Percentiles rank a stretch among this genome's conserved stretches.
phyloP scores from a whole-genome alignment of 1,140 invertebrate genomes.

The Drosophila simulans region DNA sequence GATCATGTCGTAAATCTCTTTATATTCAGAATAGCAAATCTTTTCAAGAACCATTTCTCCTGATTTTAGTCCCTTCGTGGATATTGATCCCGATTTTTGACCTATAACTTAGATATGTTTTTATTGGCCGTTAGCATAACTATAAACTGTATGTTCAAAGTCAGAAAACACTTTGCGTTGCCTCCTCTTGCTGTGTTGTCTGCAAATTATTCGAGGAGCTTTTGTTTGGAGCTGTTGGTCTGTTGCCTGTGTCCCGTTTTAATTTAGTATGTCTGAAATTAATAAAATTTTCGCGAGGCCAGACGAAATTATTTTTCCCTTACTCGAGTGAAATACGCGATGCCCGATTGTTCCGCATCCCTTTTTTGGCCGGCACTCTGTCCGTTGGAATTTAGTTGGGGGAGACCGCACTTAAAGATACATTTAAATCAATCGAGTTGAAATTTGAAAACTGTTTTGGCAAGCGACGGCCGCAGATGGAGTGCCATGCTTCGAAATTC shows the following conservation, averaged over 20 bases:
- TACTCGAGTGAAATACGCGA: constrained; percentile 17
- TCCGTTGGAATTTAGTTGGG: not conserved
- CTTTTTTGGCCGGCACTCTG: constrained; percentile 1
- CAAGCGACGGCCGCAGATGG: constrained; percentile 13
- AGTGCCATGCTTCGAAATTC: constrained; percentile 18
- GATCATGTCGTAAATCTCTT: no score
- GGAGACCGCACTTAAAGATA: constrained; percentile 53
- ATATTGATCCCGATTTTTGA: not conserved
- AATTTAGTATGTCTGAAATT: constrained; percentile 69
- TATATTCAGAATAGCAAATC: no score
- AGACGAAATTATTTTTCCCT: constrained; percentile 48
- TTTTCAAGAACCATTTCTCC: no score
- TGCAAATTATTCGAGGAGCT: constrained; percentile 20
- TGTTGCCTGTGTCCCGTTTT: constrained; percentile 18
- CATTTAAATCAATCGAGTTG: constrained; percentile 80
- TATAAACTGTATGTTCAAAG: no score
- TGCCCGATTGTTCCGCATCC: constrained; percentile 10
- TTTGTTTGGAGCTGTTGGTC: constrained; percentile 12
- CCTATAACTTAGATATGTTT: no score
- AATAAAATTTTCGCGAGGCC: constrained; percentile 71
- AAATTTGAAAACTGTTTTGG: constrained; percentile 66
- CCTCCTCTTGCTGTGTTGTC: constrained; percentile 3
- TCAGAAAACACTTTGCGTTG: constrained; percentile 2
- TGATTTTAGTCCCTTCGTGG: not conserved
- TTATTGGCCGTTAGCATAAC: no score